phyloP scores from a whole-genome alignment of 1,140 invertebrate species.

The Drosophila parvula region DNA sequence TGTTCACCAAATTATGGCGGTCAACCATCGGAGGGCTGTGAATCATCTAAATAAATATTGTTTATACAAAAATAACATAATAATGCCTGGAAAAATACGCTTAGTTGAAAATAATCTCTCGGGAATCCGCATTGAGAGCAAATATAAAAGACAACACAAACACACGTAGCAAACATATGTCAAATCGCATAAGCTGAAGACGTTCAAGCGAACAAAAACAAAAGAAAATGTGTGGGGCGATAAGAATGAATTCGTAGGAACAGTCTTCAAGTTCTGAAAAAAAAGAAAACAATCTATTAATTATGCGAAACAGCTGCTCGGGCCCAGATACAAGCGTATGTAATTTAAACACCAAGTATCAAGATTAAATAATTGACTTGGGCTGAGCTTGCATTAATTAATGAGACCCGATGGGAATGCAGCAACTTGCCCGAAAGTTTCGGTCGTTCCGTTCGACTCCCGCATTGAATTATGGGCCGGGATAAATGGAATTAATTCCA shows the following conservation, averaged over 20 bases:
- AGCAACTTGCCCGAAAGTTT: conserved; percentile 3
- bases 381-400: conserved; percentile 47
- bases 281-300: conserved; percentile 29
- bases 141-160: conserved; percentile 40
- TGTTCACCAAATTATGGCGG: neutral
- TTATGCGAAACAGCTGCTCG: conserved; percentile 38
- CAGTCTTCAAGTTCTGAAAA: neutral
- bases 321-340: conserved; percentile 7
- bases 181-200: conserved; percentile 33
- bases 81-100: conserved; percentile 1
- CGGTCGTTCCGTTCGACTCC: conserved; percentile 1
- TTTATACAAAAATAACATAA: neutral
- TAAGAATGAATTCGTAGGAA: conserved; percentile 30
- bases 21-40: conserved; percentile 3
- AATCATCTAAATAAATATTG: conserved; percentile 14
- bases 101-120: conserved; percentile 6
- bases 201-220: conserved; percentile 1
- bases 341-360: conserved; percentile 10
- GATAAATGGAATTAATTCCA: conserved; percentile 56
- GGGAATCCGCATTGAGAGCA: conserved; percentile 4
- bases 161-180: conserved; percentile 42
- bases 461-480: conserved; percentile 8
- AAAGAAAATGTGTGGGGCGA: conserved; percentile 7
- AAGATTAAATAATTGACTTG: conserved; percentile 22
- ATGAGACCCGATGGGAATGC: conserved; percentile 6